These are phyloP conservation scores for Aurelia aurita DNA, from an alignment of 30 jellyfish, hydroid and myxozoan species.

Conservation along the genomic window DNA sequence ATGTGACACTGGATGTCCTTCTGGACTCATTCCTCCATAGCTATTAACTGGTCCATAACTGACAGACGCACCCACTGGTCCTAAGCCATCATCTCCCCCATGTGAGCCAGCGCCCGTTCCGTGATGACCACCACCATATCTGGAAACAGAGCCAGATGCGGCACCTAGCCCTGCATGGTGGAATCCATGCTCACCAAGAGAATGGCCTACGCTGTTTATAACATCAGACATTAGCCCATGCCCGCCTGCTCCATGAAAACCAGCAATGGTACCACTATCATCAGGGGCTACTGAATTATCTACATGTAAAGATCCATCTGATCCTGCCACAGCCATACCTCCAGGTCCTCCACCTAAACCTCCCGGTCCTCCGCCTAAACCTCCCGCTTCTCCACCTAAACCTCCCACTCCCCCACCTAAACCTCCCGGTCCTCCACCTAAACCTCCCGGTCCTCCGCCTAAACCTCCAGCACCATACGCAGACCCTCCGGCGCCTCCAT, in stretches of 20 bases:
- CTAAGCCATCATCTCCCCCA: constrained; percentile 29
- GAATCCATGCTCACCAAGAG: constrained; percentile 18
- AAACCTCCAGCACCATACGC: neutral
- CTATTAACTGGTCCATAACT: constrained; percentile 71
- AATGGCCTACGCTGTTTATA: constrained; percentile 36
- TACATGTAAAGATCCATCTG: constrained; percentile 39
- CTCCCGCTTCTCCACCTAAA: neutral
- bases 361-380: neutral
- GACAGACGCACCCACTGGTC: constrained; percentile 53
- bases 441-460: neutral
- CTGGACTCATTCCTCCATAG: constrained; percentile 38
- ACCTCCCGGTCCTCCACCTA: neutral
- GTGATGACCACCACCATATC: constrained; percentile 31
- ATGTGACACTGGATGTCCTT: constrained; percentile 1
- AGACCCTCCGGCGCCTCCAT: too few relatives aligned
- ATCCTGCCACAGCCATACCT: constrained; percentile 8
- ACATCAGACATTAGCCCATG: constrained; percentile 58
- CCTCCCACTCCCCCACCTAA: neutral
- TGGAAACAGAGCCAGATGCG: constrained; percentile 60
- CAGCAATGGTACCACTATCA: constrained; percentile 40
- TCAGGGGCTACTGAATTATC: constrained; percentile 24
- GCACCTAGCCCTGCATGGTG: constrained; percentile 55
- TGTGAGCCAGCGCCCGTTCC: constrained; percentile 7
- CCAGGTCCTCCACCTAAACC: neutral
- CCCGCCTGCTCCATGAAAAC: constrained; percentile 21